Evolutionary conservation across 2,888 invertebrate genomes (phyloP).

Genomic region (Laothoe populi): DNA sequence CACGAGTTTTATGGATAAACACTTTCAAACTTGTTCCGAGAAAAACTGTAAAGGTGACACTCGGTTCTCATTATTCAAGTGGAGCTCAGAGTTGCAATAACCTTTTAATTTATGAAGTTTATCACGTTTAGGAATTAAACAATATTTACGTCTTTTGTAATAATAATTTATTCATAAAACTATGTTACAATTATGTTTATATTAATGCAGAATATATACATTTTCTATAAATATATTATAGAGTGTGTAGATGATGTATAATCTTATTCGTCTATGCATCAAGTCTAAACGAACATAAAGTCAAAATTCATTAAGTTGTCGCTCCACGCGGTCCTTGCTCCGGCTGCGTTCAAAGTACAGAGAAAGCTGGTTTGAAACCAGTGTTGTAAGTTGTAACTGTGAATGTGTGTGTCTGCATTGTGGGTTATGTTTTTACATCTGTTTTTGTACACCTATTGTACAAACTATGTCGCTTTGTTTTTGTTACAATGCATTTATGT

Average conservation of each 20-base stretch:
- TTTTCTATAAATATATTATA: neutral
- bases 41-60: slow-evolving; percentile 48
- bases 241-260: neutral
- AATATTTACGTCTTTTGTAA: neutral
- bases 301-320: slow-evolving; percentile 2
- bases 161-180: no score
- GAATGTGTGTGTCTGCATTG: neutral
- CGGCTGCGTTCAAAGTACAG: slow-evolving; percentile 13
- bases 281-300: neutral
- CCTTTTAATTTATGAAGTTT: neutral
- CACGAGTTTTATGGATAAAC: slow-evolving; percentile 45
- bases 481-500: neutral
- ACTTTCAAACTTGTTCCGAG: slow-evolving; percentile 59
- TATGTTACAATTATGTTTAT: no score
- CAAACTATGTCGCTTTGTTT: neutral
- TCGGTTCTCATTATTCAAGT: slow-evolving; percentile 25
- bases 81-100: slow-evolving; percentile 10
- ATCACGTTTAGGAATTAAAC: neutral
- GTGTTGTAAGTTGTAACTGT: slow-evolving; percentile 9
- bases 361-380: slow-evolving; percentile 23
- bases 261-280: neutral
- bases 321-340: slow-evolving; percentile 10
- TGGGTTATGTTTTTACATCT: slow-evolving; percentile 1
- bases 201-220: no score
- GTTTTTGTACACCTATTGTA: slow-evolving; percentile 16